phyloP scores from a whole-genome alignment of 2,888 invertebrate genomes.

The Noctuana brunneofusca region DNA sequence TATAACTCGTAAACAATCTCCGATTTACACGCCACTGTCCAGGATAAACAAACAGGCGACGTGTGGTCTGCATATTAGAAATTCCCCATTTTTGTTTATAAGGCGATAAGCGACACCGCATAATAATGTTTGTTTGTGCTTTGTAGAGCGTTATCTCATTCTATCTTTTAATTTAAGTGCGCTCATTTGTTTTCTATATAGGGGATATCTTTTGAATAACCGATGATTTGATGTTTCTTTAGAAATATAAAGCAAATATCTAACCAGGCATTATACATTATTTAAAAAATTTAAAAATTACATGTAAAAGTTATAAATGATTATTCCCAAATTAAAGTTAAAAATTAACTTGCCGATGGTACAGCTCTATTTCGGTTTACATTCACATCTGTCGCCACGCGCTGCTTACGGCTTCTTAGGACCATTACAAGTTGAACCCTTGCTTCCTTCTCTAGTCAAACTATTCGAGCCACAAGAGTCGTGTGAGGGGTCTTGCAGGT shows the following conservation, averaged over 20 bases:
- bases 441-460: conserved; percentile 1
- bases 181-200: too few species aligned
- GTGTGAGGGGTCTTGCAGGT: conserved; percentile 45
- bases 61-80: conserved; percentile 47
- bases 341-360: conserved; percentile 50
- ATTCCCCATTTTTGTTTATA: not conserved
- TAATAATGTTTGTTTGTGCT: too few species aligned
- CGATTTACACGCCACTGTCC: conserved; percentile 72
- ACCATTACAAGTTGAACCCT: conserved; percentile 9
- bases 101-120: too few species aligned
- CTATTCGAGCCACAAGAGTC: conserved; percentile 5
- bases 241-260: too few species aligned
- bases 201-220: too few species aligned
- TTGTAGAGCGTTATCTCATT: too few species aligned
- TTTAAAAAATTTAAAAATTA: too few species aligned
- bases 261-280: too few species aligned
- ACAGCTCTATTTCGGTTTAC: conserved; percentile 70
- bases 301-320: too few species aligned
- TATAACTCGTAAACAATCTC: conserved; percentile 74
- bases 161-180: too few species aligned
- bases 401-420: conserved; percentile 52
- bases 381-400: conserved; percentile 75
- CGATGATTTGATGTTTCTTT: too few species aligned
- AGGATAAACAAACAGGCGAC: conserved; percentile 63
- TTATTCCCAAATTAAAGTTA: not conserved